A percentile compares a stretch with the other conserved stretches of the same genome.
Conservation (phyloP, 2,797 vertebrate genomes). For the Myripristis jacobus region DNA sequence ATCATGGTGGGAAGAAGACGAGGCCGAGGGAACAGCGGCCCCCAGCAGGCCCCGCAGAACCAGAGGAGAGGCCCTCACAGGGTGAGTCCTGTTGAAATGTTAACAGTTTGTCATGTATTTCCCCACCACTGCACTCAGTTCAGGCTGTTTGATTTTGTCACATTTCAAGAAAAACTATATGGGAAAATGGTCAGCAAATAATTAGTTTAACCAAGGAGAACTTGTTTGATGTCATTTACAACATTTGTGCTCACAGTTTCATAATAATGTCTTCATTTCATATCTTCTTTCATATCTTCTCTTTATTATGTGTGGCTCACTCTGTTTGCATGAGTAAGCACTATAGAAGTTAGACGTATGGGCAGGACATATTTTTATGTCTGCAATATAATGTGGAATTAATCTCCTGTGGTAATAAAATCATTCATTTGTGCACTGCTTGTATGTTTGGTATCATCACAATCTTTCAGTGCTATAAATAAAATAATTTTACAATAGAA, state of each 20-base stretch:
- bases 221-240: too few species aligned
- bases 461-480: too few species aligned
- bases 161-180: too few species aligned
- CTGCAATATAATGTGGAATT: background rate
- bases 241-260: too few species aligned
- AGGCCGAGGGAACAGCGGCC: slow-evolving; percentile 64
- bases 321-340: background rate
- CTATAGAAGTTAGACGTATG: background rate
- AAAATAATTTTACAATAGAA: too few species aligned
- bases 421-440: too few species aligned
- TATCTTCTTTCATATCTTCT: background rate
- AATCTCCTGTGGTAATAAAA: background rate
- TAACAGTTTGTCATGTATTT: too few species aligned
- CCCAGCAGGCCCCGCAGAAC: slow-evolving; percentile 52
- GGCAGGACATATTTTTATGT: slow-evolving; percentile 13
- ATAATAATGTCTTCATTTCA: background rate
- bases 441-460: too few species aligned
- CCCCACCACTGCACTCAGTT: too few species aligned
- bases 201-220: too few species aligned
- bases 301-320: background rate
- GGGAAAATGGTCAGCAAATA: too few species aligned
- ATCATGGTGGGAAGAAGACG: slow-evolving; percentile 82
- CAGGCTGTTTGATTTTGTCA: too few species aligned
- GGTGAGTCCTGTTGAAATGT: slow-evolving; percentile 51
- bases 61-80: slow-evolving; percentile 43